phyloP scores from a whole-genome alignment of 2,888 invertebrate species.

The Archips xylosteana region DNA sequence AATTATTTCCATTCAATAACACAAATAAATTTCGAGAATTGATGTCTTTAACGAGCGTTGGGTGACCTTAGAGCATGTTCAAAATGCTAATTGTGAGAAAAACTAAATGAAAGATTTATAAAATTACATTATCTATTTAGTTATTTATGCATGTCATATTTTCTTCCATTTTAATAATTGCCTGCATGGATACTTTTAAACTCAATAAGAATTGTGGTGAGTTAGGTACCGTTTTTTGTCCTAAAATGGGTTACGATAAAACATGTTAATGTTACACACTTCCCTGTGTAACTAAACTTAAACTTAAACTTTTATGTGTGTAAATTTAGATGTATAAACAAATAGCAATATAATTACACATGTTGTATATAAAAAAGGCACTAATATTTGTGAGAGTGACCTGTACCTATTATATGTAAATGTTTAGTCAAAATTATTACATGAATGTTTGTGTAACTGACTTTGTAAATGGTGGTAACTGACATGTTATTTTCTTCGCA shows the following conservation, averaged over 20 bases:
- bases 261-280: constrained; percentile 2
- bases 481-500: too few species aligned
- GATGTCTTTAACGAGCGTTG: too few species aligned
- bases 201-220: neutral
- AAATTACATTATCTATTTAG: neutral
- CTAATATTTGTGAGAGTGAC: constrained; percentile 26
- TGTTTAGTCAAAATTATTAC: constrained; percentile 18
- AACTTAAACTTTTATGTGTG: constrained; percentile 16
- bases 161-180: neutral
- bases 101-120: neutral
- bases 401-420: neutral
- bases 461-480: too few species aligned
- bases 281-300: too few species aligned
- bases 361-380: constrained; percentile 32
- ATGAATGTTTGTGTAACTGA: constrained; percentile 21
- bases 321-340: constrained; percentile 22
- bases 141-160: neutral
- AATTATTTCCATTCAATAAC: neutral
- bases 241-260: constrained; percentile 8
- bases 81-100: neutral
- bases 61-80: neutral
- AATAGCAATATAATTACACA: constrained; percentile 20
- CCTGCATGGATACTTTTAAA: neutral
- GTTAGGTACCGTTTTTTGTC: neutral
- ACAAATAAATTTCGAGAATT: neutral